Evolutionary conservation across 2,888 invertebrate genomes (phyloP), one percentile per base, ranked within the genome.

Genomic region (Byasa hedistus): DNA sequence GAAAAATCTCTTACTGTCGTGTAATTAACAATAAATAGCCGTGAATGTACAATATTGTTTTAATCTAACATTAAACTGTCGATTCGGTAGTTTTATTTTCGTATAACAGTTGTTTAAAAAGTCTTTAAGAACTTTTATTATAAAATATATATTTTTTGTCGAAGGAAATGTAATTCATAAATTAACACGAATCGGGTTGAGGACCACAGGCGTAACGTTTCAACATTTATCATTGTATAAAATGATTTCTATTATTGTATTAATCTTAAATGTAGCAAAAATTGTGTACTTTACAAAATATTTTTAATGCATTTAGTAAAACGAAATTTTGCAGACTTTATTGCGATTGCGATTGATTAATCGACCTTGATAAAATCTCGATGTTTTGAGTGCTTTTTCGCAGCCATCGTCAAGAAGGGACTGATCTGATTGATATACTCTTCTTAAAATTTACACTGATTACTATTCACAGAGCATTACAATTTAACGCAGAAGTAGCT

Each of bases 271-370:
- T 36, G 1, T 66, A 63, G 63, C n/a, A 63, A 60, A 60, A 63
- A 63, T 56, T 59, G 54, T 66, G 58, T 62, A 39, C 23, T 67
- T 62, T 59, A 66, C 48, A 36, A 56, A 67, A 63, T 67, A 63
- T 64, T 67, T 63, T 66, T 67, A 39, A 12, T 3, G 39, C 17
- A 12, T 39, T 39, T 2, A 39, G 3, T 39, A 39, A 39, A 39
- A 39, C 2, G 12, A 39, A 39, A 15, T 15, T 66, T 59, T 39
- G 12, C 15, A 15, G 39, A 39, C 12, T 15, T 39, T 39, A 39
- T 15, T 15, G 39, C 39, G 12, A 39, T 39, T 39, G 12, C 15
- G 3, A 39, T 39, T 39, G 10, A 39, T 39, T 39, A 39, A 10
- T 15, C 15, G n/a, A n/a, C n/a, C n/a, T n/a, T n/a, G n/a, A n/a